Base-by-base conservation (phyloP, 2,797 vertebrate genomes). In the Schizopygopsis pylzovi region DNA sequence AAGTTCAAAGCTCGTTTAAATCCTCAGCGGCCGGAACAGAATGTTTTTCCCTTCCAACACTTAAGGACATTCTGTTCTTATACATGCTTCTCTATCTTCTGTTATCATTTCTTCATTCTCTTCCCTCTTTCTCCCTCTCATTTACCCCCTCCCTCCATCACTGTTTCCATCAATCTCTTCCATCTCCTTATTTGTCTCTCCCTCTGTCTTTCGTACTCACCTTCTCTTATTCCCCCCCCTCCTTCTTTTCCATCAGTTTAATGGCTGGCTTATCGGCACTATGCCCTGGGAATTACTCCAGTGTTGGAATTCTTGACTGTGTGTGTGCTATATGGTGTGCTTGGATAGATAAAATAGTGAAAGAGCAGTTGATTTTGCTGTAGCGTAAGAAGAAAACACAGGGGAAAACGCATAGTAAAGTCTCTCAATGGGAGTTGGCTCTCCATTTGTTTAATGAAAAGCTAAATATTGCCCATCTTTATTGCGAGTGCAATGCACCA, bases 201-300 rank as follows among this genome's bases (percentile, higher is more conserved):
- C 9, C 9, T 7, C 67, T 52, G 39, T 73, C 82, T 59, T 18
- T 77, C 12, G 15, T 41, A 25, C 33, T 72, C 77, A 85, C 80
- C 79, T 68, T 86, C 54, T 79, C 70, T 73, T 63, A 16, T 49
- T 9, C 20, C 10, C 4, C 4, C 47, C 22, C 47, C 68, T 81
- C 15, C 75, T 59, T 61, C 52, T 75, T 22, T 68, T 28, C 13
- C 68, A 79, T 86, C 61, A 33, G 47, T 68, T 80, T 88, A 88
- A 85, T 82, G 61, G 49, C 73, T 77, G 67, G 68, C 65, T 88
- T 88, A 86, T 86, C 84, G 59, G 82, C 80, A 61, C n/a, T 22
- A 8, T 52, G 37, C 61, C 1, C 22, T 59, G 37, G 79, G 85
- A 88, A 85, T 83, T 87, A 85, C 87, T 88, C 79, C 68, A 79